Percentiles rank a stretch among this genome's conserved stretches.
phyloP scores from a whole-genome alignment of 1,140 invertebrate genomes.

The Samia ricini region DNA sequence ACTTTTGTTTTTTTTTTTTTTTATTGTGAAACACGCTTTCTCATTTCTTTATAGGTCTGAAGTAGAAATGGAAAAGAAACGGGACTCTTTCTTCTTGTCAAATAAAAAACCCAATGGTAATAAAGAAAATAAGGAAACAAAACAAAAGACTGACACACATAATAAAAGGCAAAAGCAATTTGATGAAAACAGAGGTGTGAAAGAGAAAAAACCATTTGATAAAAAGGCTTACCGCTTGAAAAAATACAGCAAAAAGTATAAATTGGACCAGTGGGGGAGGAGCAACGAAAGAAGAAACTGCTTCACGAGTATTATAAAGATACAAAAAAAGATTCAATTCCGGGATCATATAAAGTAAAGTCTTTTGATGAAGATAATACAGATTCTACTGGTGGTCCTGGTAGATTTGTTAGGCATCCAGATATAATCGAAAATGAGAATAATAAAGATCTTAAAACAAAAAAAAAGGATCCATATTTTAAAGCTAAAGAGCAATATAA shows the following conservation, averaged over 20 bases:
- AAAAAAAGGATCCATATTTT: slow-evolving; percentile 62
- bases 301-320: slow-evolving; percentile 78
- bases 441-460: slow-evolving; percentile 26
- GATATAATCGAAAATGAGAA: slow-evolving; percentile 54
- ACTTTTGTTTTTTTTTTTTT: slow-evolving; percentile 20
- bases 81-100: slow-evolving; percentile 52
- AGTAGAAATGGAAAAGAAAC: slow-evolving; percentile 57
- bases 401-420: slow-evolving; percentile 68
- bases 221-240: slow-evolving; percentile 81
- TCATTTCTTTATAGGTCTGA: slow-evolving; percentile 71
- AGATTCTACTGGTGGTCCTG: slow-evolving; percentile 35
- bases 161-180: slow-evolving; percentile 20
- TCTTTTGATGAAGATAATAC: slow-evolving; percentile 56
- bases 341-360: slow-evolving; percentile 55
- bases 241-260: slow-evolving; percentile 84
- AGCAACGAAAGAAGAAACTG: slow-evolving; percentile 78
- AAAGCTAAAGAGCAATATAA: slow-evolving; percentile 79
- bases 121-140: slow-evolving; percentile 22
- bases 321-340: slow-evolving; percentile 68
- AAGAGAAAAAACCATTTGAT: slow-evolving; percentile 78
- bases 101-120: slow-evolving; percentile 32
- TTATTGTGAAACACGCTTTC: slow-evolving; percentile 66
- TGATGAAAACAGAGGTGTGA: slow-evolving; percentile 16
- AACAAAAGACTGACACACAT: slow-evolving; percentile 24
- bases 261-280: slow-evolving; percentile 83